A percentile compares a stretch with the other conserved stretches of the same genome.
Conservation (phyloP, 2,113 vertebrate genomes). For the Pelecanoides urinatrix region DNA sequence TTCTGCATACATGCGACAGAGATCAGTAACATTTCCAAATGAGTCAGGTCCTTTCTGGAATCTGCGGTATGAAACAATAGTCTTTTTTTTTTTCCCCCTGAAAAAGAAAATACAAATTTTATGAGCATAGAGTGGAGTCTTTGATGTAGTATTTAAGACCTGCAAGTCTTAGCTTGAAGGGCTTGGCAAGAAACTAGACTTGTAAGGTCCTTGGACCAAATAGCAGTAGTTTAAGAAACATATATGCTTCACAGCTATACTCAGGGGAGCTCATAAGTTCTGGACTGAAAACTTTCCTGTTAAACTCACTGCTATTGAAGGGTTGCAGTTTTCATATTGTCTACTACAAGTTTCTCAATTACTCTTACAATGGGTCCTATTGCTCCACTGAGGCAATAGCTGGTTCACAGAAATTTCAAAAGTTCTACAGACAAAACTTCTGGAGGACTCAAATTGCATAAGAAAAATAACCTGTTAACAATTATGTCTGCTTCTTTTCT, state of each 20-base stretch:
- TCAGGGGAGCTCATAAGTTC: neutral
- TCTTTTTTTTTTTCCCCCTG: rapidly evolving
- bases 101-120: neutral
- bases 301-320: neutral
- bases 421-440: neutral
- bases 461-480: neutral
- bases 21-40: neutral
- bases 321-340: neutral
- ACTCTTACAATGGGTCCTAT: neutral
- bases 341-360: neutral
- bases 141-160: neutral
- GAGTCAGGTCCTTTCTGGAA: neutral
- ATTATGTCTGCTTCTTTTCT: neutral
- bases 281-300: neutral
- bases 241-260: neutral
- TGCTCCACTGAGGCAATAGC: neutral
- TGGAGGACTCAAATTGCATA: neutral
- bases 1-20: neutral
- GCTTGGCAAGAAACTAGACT: neutral
- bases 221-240: neutral
- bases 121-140: neutral
- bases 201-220: neutral
- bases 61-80: neutral
- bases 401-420: neutral
- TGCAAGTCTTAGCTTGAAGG: neutral